phyloP scores from a whole-genome alignment of 2,113 vertebrate species.

The Engystomops pustulosus region DNA sequence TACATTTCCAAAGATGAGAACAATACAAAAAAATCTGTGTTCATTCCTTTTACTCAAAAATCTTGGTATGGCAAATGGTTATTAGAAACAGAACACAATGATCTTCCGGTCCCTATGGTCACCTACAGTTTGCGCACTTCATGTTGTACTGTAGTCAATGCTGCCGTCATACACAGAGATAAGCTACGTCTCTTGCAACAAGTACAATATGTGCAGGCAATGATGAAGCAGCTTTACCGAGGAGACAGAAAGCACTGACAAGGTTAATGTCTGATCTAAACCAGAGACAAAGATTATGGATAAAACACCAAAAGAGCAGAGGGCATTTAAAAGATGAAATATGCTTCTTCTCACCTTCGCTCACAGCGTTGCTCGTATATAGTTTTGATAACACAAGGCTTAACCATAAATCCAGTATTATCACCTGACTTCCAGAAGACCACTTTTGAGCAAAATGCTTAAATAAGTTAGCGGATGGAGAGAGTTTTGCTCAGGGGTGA shows the following conservation, averaged over 20 bases:
- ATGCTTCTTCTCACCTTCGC: conserved; percentile 21
- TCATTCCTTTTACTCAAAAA: background rate
- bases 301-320: conserved; percentile 38
- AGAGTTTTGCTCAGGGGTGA: conserved; percentile 29
- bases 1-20: background rate
- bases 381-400: conserved; percentile 47
- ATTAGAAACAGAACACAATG: background rate
- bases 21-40: background rate
- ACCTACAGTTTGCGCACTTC: background rate
- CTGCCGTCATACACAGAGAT: background rate
- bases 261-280: conserved; percentile 29
- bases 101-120: background rate
- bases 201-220: background rate
- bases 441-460: conserved; percentile 35
- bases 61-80: background rate
- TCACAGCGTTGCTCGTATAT: conserved; percentile 18
- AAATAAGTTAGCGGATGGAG: conserved; percentile 37
- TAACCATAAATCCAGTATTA: conserved; percentile 55
- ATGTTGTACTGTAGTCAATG: background rate
- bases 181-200: background rate
- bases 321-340: conserved; percentile 43
- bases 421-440: conserved; percentile 41
- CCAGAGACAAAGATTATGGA: conserved; percentile 22
- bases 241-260: background rate
- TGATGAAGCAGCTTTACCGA: background rate